phyloP scores from a whole-genome alignment of 2,797 vertebrate genomes.

The Clarias pachynema region DNA sequence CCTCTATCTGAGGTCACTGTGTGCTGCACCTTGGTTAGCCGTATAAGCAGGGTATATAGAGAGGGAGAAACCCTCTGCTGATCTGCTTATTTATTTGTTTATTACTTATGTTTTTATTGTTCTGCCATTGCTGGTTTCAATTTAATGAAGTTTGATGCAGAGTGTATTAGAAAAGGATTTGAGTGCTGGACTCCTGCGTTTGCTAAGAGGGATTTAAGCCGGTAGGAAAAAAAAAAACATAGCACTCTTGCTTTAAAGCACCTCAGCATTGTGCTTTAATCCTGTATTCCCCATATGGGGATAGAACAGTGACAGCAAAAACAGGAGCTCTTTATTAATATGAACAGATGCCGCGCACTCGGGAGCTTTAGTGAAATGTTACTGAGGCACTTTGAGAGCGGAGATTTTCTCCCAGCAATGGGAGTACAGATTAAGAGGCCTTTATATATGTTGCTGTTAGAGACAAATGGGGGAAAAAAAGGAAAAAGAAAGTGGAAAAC shows the following conservation, averaged over 20 bases:
- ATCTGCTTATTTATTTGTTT: constrained; percentile 8
- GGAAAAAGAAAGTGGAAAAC: neutral
- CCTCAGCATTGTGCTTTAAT: constrained; percentile 48
- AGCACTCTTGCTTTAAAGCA: constrained; percentile 34
- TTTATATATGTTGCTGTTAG: neutral
- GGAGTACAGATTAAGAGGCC: neutral
- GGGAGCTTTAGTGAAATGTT: constrained; percentile 41
- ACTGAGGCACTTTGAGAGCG: constrained; percentile 12
- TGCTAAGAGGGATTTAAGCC: constrained; percentile 66
- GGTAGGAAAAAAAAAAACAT: constrained; percentile 35
- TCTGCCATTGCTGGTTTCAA: constrained; percentile 11
- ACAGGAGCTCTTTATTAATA: constrained; percentile 44
- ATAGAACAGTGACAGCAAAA: constrained; percentile 31
- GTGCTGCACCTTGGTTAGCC: constrained; percentile 6
- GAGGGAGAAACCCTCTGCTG: neutral
- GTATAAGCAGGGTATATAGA: constrained; percentile 24
- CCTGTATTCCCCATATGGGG: constrained; percentile 47
- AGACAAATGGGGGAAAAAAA: neutral
- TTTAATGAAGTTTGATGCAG: constrained; percentile 47
- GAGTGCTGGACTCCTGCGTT: constrained; percentile 69
- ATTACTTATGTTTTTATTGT: neutral
- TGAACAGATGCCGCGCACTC: constrained; percentile 44
- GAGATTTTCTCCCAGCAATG: constrained; percentile 13
- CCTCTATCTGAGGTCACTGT: neutral
- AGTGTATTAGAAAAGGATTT: constrained; percentile 54